Evolutionary conservation across 2,888 invertebrate genomes (phyloP).

Genomic region (Cybosia mesomella): DNA sequence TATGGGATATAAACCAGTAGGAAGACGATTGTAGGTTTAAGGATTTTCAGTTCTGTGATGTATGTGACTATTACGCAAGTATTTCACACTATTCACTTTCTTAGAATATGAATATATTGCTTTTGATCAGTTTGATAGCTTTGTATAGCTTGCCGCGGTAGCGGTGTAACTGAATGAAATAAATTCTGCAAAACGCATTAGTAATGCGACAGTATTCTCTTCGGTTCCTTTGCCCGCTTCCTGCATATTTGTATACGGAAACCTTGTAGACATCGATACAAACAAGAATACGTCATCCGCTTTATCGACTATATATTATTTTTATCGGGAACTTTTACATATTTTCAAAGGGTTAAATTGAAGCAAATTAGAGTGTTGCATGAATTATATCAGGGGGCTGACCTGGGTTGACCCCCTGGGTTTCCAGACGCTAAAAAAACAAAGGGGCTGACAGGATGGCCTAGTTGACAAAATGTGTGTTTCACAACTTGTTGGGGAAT

Average conservation of each 20-base stretch:
- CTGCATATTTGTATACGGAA: conserved; percentile 64
- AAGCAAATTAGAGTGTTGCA: not conserved
- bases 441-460: no score
- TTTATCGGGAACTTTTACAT: conserved; percentile 23
- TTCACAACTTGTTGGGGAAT: no score
- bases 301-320: conserved; percentile 31
- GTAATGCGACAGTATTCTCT: conserved; percentile 52
- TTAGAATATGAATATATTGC: not conserved
- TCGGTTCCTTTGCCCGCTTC: conserved; percentile 57
- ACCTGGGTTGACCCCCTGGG: no score
- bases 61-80: not conserved
- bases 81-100: not conserved
- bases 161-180: conserved; percentile 36
- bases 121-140: conserved; percentile 26
- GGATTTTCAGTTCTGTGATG: not conserved
- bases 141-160: conserved; percentile 21
- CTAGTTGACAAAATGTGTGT: no score
- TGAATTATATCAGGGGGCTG: no score
- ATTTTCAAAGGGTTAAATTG: not conserved
- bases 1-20: not conserved
- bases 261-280: conserved; percentile 53
- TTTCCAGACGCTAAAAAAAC: not conserved
- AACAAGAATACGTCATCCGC: conserved; percentile 41
- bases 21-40: not conserved
- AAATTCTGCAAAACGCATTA: conserved; percentile 38